Conservation (phyloP, 2,888 invertebrate genomes). For the Pilophorus perplexus region DNA sequence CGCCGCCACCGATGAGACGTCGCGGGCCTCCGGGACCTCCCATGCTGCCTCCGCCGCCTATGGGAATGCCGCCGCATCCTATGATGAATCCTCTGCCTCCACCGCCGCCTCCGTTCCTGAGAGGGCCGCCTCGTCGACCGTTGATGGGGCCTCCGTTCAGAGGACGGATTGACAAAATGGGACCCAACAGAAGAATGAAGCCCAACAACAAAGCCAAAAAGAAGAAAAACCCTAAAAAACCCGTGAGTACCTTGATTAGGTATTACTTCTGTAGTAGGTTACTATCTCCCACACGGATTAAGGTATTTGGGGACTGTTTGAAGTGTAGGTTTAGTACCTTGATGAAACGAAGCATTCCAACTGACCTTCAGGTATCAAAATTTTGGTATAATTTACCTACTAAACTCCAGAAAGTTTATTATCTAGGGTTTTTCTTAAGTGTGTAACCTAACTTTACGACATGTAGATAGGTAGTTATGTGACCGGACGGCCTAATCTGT, state of each 20-base stretch:
- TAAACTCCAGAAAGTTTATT: no score
- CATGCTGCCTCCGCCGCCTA: slow-evolving; percentile 35
- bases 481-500: no score
- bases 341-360: no score
- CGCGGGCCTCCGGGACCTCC: slow-evolving; percentile 43
- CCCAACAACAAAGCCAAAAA: slow-evolving; percentile 40
- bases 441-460: no score
- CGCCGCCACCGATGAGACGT: slow-evolving; percentile 48
- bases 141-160: slow-evolving; percentile 41
- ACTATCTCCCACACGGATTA: no score
- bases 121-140: slow-evolving; percentile 44
- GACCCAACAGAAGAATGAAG: slow-evolving; percentile 19
- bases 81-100: slow-evolving; percentile 45
- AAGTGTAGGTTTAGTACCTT: no score
- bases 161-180: slow-evolving; percentile 37
- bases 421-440: no score
- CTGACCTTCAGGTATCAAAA: no score
- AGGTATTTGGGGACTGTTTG: no score
- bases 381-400: no score
- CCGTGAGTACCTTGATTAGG: not conserved
- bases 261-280: no score
- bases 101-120: slow-evolving; percentile 44
- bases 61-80: slow-evolving; percentile 44
- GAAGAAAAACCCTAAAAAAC: slow-evolving; percentile 39
- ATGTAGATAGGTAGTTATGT: no score